Evolutionary conservation across 2,888 invertebrate species (phyloP).

Genomic region (Gymnosoma rotundatum): DNA sequence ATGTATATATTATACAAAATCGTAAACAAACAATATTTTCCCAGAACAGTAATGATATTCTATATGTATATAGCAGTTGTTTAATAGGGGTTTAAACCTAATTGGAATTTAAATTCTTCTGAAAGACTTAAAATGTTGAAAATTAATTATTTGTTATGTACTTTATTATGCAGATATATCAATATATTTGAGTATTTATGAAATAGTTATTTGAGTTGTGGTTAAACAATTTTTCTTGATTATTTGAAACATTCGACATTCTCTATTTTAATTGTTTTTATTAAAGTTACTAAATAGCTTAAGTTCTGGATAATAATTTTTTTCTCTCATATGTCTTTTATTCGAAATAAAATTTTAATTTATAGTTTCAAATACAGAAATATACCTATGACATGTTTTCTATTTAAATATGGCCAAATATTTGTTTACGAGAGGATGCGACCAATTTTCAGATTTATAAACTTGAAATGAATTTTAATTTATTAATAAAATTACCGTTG

Average conservation of each 20-base stretch:
- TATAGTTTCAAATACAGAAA: no score
- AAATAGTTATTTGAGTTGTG: conserved; percentile 40
- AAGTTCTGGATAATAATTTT: no score
- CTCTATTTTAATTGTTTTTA: not conserved
- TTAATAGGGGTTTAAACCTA: conserved; percentile 4
- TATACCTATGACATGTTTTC: no score
- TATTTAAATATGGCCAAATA: no score
- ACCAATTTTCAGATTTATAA: no score
- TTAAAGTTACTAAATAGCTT: no score
- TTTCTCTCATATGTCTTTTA: no score
- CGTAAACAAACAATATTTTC: not conserved
- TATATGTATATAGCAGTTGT: conserved; percentile 7
- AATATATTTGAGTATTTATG: conserved; percentile 59
- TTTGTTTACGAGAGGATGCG: no score
- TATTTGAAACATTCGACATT: not conserved
- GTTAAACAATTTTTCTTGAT: not conserved
- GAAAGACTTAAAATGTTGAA: conserved; percentile 21
- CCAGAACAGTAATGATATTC: conserved; percentile 3
- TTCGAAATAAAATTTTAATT: no score
- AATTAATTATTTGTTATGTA: not conserved
- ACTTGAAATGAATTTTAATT: no score
- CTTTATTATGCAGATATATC: conserved; percentile 15
- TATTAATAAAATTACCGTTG: no score
- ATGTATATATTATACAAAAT: not conserved
- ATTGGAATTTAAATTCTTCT: conserved; percentile 43